Conservation (phyloP, 2,113 vertebrate genomes). For the Leucopternis melanops region DNA sequence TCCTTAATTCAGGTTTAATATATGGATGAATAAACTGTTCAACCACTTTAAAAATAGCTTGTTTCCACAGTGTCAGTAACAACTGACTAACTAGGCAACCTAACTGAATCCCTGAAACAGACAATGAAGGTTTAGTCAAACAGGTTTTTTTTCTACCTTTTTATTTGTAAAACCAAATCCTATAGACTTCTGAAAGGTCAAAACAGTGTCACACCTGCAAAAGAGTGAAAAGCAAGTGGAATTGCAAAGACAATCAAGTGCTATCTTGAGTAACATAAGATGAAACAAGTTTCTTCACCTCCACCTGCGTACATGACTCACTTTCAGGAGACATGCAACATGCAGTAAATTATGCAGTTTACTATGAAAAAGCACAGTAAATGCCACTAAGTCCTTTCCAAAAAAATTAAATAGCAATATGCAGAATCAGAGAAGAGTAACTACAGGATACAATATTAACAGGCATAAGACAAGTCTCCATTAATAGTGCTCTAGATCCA, state of each 20-base stretch:
- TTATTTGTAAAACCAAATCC: background rate
- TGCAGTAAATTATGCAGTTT: background rate
- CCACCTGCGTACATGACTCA: background rate
- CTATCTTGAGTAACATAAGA: background rate
- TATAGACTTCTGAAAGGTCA: background rate
- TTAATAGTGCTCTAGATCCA: background rate
- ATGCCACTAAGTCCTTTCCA: background rate
- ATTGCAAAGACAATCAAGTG: background rate
- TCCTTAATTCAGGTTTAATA: background rate
- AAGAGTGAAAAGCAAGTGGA: background rate
- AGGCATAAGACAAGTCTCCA: background rate
- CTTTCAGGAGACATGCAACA: background rate
- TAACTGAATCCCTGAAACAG: background rate
- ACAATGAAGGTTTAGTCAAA: background rate
- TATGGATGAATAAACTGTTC: background rate
- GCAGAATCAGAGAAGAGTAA: background rate
- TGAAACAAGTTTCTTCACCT: background rate
- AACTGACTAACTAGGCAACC: background rate
- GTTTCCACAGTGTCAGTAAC: background rate
- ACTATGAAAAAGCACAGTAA: background rate
- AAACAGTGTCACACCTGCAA: background rate
- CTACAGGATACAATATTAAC: background rate
- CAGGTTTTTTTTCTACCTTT: background rate
- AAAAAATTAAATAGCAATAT: background rate
- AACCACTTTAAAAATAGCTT: background rate